phyloP scores from a whole-genome alignment of 1,140 invertebrate genomes.

The Panulirus ornatus region DNA sequence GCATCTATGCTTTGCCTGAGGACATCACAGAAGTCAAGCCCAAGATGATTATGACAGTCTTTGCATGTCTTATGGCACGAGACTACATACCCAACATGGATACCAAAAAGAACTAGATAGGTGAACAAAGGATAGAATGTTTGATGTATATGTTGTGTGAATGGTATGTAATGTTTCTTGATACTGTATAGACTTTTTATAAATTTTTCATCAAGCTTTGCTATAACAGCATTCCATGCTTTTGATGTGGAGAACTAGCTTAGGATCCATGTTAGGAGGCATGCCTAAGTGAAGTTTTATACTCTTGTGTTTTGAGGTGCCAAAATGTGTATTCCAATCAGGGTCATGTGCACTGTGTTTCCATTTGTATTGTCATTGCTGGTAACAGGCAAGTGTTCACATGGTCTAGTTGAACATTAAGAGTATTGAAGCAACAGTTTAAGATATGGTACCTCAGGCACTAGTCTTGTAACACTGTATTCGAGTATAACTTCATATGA shows the following conservation, averaged over 20 bases:
- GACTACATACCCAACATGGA: slow-evolving; percentile 95
- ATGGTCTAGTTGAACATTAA: too few relatives aligned
- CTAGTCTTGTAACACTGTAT: slow-evolving; percentile 2
- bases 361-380: too few relatives aligned
- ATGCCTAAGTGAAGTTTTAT: slow-evolving; percentile 25
- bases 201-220: slow-evolving; percentile 50
- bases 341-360: not conserved
- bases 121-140: slow-evolving; percentile 13
- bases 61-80: slow-evolving; percentile 98
- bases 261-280: slow-evolving; percentile 13
- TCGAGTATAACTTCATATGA: slow-evolving; percentile 23
- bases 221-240: slow-evolving; percentile 17
- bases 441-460: not conserved
- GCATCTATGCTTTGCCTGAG: slow-evolving; percentile 99
- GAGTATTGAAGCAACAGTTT: too few relatives aligned
- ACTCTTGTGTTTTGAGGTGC: slow-evolving; percentile 7
- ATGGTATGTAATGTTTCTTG: slow-evolving; percentile 44
- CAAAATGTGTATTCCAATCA: slow-evolving; percentile 9
- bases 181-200: slow-evolving; percentile 58
- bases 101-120: slow-evolving; percentile 75
- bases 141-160: slow-evolving; percentile 48
- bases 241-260: slow-evolving; percentile 40
- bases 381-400: too few relatives aligned
- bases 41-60: slow-evolving; percentile 99
- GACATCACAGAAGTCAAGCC: slow-evolving; percentile 98